These are phyloP conservation scores for Aplodontia rufa DNA, from an alignment of 2,113 vertebrate genomes.

Conservation along the genomic window DNA sequence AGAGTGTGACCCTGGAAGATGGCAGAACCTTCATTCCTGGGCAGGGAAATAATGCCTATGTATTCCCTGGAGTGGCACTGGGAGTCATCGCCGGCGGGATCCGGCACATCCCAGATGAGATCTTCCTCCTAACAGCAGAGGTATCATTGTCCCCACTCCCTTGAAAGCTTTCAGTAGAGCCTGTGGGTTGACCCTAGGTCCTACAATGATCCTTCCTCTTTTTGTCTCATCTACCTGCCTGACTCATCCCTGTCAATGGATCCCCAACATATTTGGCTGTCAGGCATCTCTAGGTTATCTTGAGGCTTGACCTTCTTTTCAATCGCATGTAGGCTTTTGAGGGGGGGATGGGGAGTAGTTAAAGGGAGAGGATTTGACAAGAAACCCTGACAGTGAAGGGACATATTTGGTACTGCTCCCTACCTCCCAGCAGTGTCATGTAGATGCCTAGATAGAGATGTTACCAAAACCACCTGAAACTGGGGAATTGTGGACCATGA, in stretches of 20 bases:
- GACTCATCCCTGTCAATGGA: background rate
- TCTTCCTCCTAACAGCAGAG: slow-evolving; percentile 97
- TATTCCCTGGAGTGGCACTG: slow-evolving; percentile 96
- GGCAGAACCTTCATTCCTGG: slow-evolving; percentile 95
- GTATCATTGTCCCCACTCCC: slow-evolving; percentile 75
- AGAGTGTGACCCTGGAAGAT: slow-evolving; percentile 91
- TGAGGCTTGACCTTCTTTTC: background rate
- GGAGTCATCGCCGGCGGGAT: slow-evolving; percentile 93
- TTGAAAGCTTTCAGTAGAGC: background rate
- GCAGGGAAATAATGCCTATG: slow-evolving; percentile 98
- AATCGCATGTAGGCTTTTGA: background rate
- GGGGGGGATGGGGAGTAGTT: background rate
- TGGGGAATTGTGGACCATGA: background rate
- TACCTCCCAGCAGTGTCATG: background rate
- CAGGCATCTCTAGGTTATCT: background rate
- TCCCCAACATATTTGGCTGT: background rate
- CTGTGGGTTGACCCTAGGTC: background rate
- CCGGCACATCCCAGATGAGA: slow-evolving; percentile 94
- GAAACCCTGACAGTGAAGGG: background rate
- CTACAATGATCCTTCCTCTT: background rate
- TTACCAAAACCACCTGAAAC: background rate
- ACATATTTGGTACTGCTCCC: background rate
- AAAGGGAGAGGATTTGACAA: background rate
- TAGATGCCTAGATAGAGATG: background rate
- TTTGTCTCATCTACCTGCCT: background rate